Base-by-base conservation (phyloP, 2,797 vertebrate genomes). In the Parambassis ranga region DNA sequence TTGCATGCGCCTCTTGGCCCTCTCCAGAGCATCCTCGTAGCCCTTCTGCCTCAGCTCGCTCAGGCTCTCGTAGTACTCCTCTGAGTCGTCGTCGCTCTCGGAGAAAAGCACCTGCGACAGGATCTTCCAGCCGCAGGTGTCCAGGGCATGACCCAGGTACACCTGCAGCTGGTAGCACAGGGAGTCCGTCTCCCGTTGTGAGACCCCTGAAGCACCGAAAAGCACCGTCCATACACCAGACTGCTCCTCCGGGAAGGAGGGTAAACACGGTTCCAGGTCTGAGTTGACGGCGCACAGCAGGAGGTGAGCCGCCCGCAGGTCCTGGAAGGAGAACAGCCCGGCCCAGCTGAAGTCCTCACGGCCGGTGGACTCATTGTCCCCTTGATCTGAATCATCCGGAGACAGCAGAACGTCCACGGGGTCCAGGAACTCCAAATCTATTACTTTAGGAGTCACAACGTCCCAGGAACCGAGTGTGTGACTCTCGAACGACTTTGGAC, bases 71-170 rank as follows among this genome's bases (percentile, higher is more conserved):
- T 99, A 99, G 79, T 98, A 99, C 77, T 98, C 96, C 59, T 99
- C 97, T 0, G 94, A 88, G 83, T 98, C 96, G 16, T 96, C 96
- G 16, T 96, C 96, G 2, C 91, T 90, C 76, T 96, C 96, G 0
- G 95, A 91, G 85, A 99, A 99, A 0, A 98, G 94, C 19, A 98
- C 94, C 90, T 96, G 95, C 0, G 95, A 98, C 3, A 98, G 95
- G 55, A 98, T 98, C 90, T 94, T 98, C 97, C 97, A 99, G 4
- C 97, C 96, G 70, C 97, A 98, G 60, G 95, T 96, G 88, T 99
- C 97, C 76, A 98, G 82, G 47, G 94, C 93, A 58, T 98, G 96
- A 30, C 95, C 92, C 86, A 99, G 91, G 89, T 98, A 99, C 55
- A 94, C 94, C 85, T 98, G 96, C 49, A 99, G 92, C 83, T 93